A percentile compares a stretch with the other conserved stretches of the same genome.
Evolutionary conservation across 92 coral and sea anemone species (phyloP).

Genomic region (Siderastrea siderea): DNA sequence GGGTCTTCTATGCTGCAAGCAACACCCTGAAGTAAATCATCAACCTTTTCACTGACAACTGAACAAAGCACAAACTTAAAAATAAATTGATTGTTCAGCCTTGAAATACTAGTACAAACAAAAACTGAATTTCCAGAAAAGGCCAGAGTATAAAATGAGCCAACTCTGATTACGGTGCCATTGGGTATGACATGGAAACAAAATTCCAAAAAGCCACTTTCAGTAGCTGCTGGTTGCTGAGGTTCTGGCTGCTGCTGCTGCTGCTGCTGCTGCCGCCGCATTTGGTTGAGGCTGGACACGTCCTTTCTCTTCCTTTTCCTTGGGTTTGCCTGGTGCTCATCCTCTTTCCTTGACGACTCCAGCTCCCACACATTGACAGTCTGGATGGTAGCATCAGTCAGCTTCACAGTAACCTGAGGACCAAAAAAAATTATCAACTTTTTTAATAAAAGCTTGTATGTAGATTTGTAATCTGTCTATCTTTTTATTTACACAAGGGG

Average conservation of each 20-base stretch:
- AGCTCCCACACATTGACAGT: conserved; percentile 3
- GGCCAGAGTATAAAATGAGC: conserved; percentile 17
- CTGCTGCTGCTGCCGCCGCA: background rate
- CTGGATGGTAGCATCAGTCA: background rate
- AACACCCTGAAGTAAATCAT: background rate
- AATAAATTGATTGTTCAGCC: conserved; percentile 22
- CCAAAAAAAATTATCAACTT: background rate
- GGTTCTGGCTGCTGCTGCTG: background rate
- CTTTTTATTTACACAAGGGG: no score
- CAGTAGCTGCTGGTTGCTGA: background rate
- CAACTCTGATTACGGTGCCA: conserved; percentile 28
- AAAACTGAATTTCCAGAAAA: conserved; percentile 17
- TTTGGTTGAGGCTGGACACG: background rate
- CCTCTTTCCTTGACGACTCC: background rate
- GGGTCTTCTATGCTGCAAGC: background rate
- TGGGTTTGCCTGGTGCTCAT: background rate
- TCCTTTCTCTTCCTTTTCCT: background rate
- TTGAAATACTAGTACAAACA: conserved; percentile 38
- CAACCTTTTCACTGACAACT: background rate
- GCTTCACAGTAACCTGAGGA: conserved; percentile 15
- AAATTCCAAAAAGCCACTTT: conserved; percentile 13
- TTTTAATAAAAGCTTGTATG: background rate
- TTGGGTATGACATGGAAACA: conserved; percentile 19
- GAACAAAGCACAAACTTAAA: conserved; percentile 30
- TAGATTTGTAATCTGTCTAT: background rate